These are phyloP conservation scores for Pelosia muscerda DNA, from an alignment of 2,888 invertebrate species.

Conservation along the genomic window DNA sequence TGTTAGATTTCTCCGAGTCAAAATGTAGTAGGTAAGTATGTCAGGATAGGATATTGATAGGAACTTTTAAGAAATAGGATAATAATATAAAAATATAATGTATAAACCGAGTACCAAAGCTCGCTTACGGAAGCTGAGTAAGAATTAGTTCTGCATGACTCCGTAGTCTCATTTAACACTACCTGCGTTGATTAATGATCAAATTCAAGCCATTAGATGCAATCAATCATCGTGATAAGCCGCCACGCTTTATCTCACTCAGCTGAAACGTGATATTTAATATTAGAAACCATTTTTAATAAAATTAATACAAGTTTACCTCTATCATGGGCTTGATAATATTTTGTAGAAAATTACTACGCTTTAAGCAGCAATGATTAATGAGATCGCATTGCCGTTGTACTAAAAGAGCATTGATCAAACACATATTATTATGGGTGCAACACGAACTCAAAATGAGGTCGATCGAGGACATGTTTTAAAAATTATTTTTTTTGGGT, in stretches of 20 bases:
- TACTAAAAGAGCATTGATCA: no score
- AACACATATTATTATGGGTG: no score
- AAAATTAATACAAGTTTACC: neutral
- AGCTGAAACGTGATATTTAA: constrained; percentile 16
- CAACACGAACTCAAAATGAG: no score
- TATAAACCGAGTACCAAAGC: neutral
- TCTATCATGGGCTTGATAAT: neutral
- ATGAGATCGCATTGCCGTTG: neutral
- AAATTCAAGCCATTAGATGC: constrained; percentile 59
- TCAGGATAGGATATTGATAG: no score
- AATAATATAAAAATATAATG: no score
- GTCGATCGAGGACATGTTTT: no score
- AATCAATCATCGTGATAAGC: constrained; percentile 65
- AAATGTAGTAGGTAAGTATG: no score
- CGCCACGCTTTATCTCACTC: constrained; percentile 24
- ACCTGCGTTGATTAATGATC: constrained; percentile 54
- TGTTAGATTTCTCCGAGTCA: no score
- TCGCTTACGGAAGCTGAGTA: neutral
- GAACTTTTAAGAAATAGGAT: no score
- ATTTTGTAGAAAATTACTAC: neutral
- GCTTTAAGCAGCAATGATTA: neutral
- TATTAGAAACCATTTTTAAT: constrained; percentile 10
- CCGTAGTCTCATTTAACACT: constrained; percentile 30
- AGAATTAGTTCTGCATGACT: constrained; percentile 24
- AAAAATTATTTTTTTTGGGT: no score